These are phyloP conservation scores for Oegoconia quadripuncta DNA, from an alignment of 2,888 invertebrate species.

Conservation along the genomic window DNA sequence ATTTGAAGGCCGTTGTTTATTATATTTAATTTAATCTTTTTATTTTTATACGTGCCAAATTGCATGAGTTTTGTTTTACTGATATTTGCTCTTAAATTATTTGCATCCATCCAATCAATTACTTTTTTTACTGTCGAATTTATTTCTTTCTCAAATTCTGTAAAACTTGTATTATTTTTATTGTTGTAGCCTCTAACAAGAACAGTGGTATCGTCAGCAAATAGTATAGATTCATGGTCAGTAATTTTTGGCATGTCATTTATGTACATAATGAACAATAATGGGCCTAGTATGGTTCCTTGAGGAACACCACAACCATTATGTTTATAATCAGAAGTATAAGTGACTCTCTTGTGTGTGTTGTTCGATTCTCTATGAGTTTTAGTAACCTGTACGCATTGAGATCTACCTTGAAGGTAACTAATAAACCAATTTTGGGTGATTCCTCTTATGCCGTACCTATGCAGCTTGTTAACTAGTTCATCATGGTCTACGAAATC, in stretches of 20 bases:
- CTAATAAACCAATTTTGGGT: not conserved
- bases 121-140: too few species aligned
- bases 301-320: conserved; percentile 12
- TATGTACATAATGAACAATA: conserved; percentile 13
- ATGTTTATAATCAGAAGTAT: not conserved
- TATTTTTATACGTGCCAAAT: too few species aligned
- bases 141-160: too few species aligned
- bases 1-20: too few species aligned
- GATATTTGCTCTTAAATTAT: too few species aligned
- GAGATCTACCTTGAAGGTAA: not conserved
- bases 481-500: not conserved
- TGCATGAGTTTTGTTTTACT: too few species aligned
- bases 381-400: not conserved
- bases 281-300: conserved; percentile 14
- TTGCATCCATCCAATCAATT: too few species aligned
- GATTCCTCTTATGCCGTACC: not conserved
- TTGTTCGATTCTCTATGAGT: not conserved
- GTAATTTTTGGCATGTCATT: conserved; percentile 12
- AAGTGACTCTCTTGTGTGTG: not conserved
- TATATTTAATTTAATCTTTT: too few species aligned
- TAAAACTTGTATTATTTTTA: too few species aligned
- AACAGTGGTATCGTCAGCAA: conserved; percentile 14
- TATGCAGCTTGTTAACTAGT: not conserved
- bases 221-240: conserved; percentile 7
- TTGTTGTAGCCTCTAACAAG: too few species aligned